Evolutionary conservation across 2,888 invertebrate genomes (phyloP).

Genomic region (Cordylochernes scorpioides): DNA sequence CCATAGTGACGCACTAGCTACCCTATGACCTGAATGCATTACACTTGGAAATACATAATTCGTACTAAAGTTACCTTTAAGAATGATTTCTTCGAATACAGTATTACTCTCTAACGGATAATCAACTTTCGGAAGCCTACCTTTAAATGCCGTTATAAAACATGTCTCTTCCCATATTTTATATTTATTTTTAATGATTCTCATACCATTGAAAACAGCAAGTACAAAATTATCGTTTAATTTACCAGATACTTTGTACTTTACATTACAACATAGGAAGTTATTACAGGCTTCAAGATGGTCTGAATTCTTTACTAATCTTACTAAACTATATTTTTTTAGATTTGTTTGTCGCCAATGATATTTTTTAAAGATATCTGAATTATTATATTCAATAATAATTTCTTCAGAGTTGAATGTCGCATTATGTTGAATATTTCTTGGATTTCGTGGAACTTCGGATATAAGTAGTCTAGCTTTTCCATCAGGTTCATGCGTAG

Average conservation of each 20-base stretch:
- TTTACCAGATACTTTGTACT: conserved; percentile 5
- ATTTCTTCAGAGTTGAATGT: conserved; percentile 1
- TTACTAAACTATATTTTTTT: conserved; percentile 1
- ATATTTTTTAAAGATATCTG: conserved; percentile 1
- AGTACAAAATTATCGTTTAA: conserved; percentile 6
- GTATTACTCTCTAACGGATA: no score
- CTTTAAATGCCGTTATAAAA: no score
- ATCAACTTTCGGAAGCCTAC: no score
- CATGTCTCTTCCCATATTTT: no score
- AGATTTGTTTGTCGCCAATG: conserved; percentile 3
- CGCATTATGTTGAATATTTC: background rate
- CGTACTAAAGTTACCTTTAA: no score
- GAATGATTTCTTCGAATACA: no score
- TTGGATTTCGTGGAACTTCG: conserved; percentile 20
- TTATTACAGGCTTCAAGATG: conserved; percentile 4
- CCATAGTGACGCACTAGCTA: background rate
- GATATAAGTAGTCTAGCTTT: conserved; percentile 16
- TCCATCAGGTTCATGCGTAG: conserved; percentile 16
- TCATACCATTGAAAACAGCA: background rate
- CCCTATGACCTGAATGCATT: background rate
- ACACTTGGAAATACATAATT: conserved; percentile 1
- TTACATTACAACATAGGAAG: conserved; percentile 9
- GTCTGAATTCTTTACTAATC: conserved; percentile 1
- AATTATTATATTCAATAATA: background rate
- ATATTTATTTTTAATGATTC: no score